These are phyloP conservation scores for Pantherophis vulpinus DNA, from an alignment of 2,797 vertebrate species.

Conservation along the genomic window DNA sequence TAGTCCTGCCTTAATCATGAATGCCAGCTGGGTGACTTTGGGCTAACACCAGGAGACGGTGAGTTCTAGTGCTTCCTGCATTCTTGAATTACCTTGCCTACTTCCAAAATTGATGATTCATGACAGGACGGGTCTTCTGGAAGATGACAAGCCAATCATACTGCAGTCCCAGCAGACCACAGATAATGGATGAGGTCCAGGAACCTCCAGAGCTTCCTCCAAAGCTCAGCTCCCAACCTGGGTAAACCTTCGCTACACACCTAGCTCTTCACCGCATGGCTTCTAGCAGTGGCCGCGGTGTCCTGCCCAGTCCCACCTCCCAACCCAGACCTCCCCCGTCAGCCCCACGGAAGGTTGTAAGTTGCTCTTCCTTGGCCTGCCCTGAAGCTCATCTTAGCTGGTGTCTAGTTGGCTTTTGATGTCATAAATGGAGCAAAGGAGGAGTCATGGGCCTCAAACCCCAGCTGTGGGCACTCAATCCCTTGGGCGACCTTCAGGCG, in stretches of 20 bases:
- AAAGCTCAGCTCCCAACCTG: background rate
- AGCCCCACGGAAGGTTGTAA: fast-evolving
- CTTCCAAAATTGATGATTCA: background rate
- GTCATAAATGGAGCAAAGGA: background rate
- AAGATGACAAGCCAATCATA: background rate
- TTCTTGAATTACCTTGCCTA: background rate
- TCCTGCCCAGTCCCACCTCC: too few species aligned
- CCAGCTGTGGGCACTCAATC: background rate
- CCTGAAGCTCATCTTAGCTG: background rate
- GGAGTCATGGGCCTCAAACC: background rate
- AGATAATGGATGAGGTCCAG: background rate
- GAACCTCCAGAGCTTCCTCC: background rate
- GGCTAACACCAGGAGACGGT: background rate
- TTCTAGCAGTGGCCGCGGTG: too few species aligned
- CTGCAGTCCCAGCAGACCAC: background rate
- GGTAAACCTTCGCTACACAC: background rate
- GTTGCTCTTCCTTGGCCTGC: background rate
- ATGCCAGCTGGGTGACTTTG: background rate
- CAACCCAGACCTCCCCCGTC: fast-evolving
- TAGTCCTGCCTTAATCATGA: too few species aligned
- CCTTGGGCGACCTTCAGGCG: too few species aligned
- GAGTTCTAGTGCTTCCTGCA: background rate
- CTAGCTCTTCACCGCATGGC: background rate
- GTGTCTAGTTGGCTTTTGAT: background rate
- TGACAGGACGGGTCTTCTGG: background rate